A percentile compares a stretch with the other conserved stretches of the same genome.
phyloP scores from a whole-genome alignment of 2,113 vertebrate species.

The Rana temporaria region DNA sequence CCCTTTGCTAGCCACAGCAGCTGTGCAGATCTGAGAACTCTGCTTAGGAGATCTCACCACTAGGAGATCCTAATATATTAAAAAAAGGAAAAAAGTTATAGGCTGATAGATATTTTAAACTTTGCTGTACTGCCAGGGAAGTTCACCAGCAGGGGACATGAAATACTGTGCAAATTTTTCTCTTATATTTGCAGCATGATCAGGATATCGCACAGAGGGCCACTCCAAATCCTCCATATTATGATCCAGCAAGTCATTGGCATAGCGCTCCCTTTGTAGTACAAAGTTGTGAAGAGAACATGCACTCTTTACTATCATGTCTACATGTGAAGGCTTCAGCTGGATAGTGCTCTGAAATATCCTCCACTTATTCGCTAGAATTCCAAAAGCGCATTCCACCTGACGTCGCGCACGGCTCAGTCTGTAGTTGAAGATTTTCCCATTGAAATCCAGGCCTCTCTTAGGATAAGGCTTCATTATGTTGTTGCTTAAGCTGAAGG shows the following conservation, averaged over 20 bases:
- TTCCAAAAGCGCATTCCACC: background rate
- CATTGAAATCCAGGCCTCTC: background rate
- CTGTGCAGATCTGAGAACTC: too few species aligned
- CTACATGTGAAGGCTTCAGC: background rate
- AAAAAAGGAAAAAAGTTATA: too few species aligned
- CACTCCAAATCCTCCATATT: background rate
- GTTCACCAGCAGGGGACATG: background rate
- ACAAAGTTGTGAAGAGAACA: constrained; percentile 1
- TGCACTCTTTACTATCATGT: background rate
- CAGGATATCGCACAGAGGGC: background rate
- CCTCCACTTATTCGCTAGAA: background rate
- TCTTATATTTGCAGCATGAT: background rate
- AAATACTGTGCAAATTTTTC: background rate
- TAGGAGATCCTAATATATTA: too few species aligned
- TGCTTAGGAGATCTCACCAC: too few species aligned
- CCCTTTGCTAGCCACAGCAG: too few species aligned
- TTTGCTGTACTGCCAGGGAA: background rate
- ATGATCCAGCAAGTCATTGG: background rate
- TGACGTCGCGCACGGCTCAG: background rate
- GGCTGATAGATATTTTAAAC: too few species aligned
- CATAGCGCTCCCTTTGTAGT: background rate
- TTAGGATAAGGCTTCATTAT: background rate
- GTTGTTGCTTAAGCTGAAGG: background rate
- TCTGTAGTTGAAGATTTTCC: background rate
- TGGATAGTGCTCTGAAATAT: background rate